A percentile compares a stretch with the other conserved stretches of the same genome.
Evolutionary conservation across 2,113 vertebrate genomes (phyloP).

Genomic region (Amblyornis subalaris): DNA sequence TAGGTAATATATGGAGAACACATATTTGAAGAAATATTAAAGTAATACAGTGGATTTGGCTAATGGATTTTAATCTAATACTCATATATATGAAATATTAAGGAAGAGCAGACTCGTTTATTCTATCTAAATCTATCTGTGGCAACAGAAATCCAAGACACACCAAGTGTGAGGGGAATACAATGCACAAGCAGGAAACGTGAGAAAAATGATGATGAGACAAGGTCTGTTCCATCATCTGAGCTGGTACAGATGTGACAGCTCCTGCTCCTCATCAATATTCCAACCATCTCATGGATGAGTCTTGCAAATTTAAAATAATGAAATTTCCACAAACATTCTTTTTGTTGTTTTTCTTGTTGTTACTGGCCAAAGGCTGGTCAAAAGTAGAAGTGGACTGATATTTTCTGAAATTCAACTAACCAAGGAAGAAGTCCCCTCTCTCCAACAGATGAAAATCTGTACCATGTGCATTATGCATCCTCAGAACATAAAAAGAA

Average conservation of each 20-base stretch:
- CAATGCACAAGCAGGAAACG: neutral
- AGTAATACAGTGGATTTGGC: conserved; percentile 34
- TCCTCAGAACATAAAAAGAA: neutral
- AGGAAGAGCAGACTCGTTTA: conserved; percentile 47
- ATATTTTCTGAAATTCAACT: neutral
- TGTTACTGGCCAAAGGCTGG: neutral
- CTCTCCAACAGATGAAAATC: neutral
- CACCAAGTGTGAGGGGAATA: neutral
- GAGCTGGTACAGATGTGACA: conserved; percentile 33
- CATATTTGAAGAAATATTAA: conserved; percentile 53
- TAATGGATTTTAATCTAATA: conserved; percentile 64
- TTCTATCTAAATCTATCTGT: conserved; percentile 55
- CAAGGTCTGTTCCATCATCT: neutral
- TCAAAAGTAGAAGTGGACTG: neutral
- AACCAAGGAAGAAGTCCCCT: neutral
- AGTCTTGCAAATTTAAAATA: neutral
- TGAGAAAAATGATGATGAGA: conserved; percentile 26
- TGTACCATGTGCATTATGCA: rapidly evolving
- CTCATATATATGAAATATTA: conserved; percentile 63
- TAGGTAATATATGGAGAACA: neutral
- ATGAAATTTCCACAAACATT: neutral
- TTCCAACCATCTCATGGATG: neutral
- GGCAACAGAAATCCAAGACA: conserved; percentile 23
- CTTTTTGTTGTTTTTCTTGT: neutral
- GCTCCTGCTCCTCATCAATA: conserved; percentile 24